Conservation (phyloP, 2,888 invertebrate species). For the Dicycla oo region DNA sequence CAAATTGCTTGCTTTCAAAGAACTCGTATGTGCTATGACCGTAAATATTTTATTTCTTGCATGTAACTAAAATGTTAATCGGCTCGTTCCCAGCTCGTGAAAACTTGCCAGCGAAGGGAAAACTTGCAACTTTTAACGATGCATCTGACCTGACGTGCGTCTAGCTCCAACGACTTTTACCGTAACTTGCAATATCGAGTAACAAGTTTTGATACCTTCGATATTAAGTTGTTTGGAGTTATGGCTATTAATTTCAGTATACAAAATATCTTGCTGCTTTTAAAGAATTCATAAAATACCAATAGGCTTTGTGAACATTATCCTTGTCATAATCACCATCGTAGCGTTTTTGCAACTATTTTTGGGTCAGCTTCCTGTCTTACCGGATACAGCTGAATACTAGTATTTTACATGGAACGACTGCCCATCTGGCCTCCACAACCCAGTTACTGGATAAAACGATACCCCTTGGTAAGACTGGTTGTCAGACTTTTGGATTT, state of each 20-base stretch:
- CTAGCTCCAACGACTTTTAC: conserved; percentile 42
- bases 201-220: conserved; percentile 44
- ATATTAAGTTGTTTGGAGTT: conserved; percentile 27
- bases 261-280: background rate
- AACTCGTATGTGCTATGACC: background rate
- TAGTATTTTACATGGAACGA: too few species aligned
- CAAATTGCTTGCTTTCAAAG: background rate
- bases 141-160: conserved; percentile 58
- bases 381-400: too few species aligned
- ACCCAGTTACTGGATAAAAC: too few species aligned
- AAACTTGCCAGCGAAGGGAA: conserved; percentile 46
- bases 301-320: background rate
- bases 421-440: too few species aligned
- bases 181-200: conserved; percentile 53
- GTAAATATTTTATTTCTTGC: conserved; percentile 35
- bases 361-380: too few species aligned
- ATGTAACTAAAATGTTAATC: conserved; percentile 27
- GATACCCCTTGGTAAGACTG: too few species aligned
- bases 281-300: background rate
- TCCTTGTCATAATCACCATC: too few species aligned
- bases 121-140: conserved; percentile 69
- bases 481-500: too few species aligned
- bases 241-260: conserved; percentile 29
- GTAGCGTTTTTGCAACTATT: too few species aligned
- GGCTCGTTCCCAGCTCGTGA: conserved; percentile 26